Conservation (phyloP, 2,888 invertebrate species). For the Drosophila nigritarsus region DNA sequence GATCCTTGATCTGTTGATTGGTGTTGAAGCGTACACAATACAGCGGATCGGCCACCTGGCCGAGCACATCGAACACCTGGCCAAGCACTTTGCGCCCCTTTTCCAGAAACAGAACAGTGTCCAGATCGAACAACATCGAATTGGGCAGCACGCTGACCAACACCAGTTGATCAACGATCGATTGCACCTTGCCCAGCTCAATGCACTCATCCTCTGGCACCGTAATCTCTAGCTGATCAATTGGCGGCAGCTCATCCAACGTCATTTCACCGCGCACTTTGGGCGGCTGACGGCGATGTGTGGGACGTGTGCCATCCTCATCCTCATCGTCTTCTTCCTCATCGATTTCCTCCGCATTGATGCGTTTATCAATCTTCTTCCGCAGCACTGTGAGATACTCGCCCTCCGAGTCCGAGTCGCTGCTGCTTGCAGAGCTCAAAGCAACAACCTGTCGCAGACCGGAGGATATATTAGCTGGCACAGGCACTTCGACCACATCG, state of each 20-base stretch:
- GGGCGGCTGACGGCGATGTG: constrained; percentile 67
- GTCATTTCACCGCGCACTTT: constrained; percentile 83
- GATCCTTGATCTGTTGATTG: constrained; percentile 89
- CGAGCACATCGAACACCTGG: constrained; percentile 96
- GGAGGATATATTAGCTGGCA: constrained; percentile 11
- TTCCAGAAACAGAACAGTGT: constrained; percentile 94
- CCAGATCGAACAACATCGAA: constrained; percentile 92
- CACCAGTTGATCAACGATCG: constrained; percentile 91
- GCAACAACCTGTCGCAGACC: constrained; percentile 68
- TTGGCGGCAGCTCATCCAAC: constrained; percentile 91
- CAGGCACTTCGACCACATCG: constrained; percentile 77
- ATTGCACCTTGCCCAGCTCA: constrained; percentile 90
- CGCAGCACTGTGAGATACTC: constrained; percentile 76
- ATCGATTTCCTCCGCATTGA: constrained; percentile 69
- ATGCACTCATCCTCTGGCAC: constrained; percentile 91
- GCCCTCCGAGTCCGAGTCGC: constrained; percentile 69
- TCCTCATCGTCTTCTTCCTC: constrained; percentile 77
- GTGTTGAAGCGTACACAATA: constrained; percentile 97
- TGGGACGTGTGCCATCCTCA: constrained; percentile 46
- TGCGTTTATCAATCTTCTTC: constrained; percentile 74
- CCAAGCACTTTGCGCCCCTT: constrained; percentile 89
- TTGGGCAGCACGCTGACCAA: constrained; percentile 89
- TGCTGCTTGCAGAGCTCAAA: constrained; percentile 70
- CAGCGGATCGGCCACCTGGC: constrained; percentile 92
- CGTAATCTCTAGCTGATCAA: constrained; percentile 92